Conservation (phyloP, 2,113 vertebrate species). For the Cyrtonyx montezumae region DNA sequence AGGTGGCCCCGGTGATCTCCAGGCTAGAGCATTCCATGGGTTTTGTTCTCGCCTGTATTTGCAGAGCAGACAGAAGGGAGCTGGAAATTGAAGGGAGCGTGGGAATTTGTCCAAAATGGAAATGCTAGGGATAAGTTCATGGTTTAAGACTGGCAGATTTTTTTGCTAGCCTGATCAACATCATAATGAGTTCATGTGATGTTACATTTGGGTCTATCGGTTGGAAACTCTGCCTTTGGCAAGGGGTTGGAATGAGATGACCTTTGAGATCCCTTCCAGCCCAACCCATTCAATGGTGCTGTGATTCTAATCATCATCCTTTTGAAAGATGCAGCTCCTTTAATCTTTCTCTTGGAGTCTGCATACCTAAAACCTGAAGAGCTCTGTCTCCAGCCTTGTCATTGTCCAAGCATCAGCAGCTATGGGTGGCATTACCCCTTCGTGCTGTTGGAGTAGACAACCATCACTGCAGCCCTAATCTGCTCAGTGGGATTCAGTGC, state of each 20-base stretch:
- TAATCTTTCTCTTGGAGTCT: not conserved
- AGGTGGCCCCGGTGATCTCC: not conserved
- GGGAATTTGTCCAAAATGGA: not conserved
- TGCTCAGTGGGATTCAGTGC: conserved; percentile 41
- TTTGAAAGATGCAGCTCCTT: not conserved
- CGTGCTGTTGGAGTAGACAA: not conserved
- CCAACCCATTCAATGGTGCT: no score
- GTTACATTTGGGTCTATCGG: not conserved
- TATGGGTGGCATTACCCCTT: not conserved
- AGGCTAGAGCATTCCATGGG: rapidly evolving
- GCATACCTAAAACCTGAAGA: not conserved
- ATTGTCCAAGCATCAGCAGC: conserved; percentile 12
- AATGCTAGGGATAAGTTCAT: not conserved
- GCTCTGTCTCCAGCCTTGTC: not conserved
- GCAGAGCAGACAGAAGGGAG: not conserved
- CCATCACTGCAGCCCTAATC: conserved; percentile 56
- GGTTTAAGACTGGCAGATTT: not conserved
- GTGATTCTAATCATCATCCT: not conserved
- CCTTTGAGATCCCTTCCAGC: no score
- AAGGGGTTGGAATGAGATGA: no score
- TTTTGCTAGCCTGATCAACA: not conserved
- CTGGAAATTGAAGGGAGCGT: not conserved
- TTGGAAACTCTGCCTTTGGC: no score
- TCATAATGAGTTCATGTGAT: not conserved
- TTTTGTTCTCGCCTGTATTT: not conserved